These are phyloP conservation scores for Tyrannus savana DNA, from an alignment of 2,113 vertebrate genomes.

Conservation along the genomic window DNA sequence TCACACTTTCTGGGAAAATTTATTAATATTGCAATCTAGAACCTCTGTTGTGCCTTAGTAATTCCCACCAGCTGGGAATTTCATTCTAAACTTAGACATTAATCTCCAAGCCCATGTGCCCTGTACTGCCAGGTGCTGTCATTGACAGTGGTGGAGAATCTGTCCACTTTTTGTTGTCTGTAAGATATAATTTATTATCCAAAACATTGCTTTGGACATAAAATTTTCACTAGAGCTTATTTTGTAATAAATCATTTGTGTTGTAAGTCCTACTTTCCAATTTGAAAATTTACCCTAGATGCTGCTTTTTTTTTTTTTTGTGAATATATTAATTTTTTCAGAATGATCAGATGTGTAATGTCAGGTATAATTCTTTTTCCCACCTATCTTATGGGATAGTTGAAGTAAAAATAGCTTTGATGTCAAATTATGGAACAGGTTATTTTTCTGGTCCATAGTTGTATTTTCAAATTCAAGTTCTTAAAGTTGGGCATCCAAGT, in stretches of 20 bases:
- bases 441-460: neutral
- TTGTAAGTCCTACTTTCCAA: neutral
- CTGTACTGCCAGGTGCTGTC: neutral
- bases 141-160: neutral
- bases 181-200: neutral
- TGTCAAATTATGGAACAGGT: neutral
- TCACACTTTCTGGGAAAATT: neutral
- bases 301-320: neutral
- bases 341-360: neutral
- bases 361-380: neutral
- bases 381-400: neutral
- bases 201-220: neutral
- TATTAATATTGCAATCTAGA: neutral
- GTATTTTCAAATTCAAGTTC: neutral
- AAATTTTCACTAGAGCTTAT: neutral
- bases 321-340: neutral
- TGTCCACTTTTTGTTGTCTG: neutral
- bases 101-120: neutral
- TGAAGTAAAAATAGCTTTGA: neutral
- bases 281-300: neutral
- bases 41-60: neutral
- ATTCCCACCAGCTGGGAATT: neutral
- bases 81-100: neutral
- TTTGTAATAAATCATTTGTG: neutral
- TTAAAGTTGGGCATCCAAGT: neutral